Conservation (phyloP, 2,888 invertebrate genomes). For the Isoperla grammatica region DNA sequence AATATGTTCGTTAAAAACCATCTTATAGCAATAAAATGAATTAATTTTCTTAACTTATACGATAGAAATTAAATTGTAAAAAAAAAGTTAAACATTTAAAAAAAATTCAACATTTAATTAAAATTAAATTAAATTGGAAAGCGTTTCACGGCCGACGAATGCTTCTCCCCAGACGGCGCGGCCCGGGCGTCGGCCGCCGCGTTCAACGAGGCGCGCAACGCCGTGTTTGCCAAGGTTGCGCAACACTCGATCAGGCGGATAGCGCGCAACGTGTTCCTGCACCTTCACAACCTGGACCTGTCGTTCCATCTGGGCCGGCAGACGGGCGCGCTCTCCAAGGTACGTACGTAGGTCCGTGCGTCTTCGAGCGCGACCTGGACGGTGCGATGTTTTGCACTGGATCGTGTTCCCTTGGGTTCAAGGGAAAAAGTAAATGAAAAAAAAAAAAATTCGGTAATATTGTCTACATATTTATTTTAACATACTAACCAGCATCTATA, state of each 20-base stretch:
- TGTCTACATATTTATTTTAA: no score
- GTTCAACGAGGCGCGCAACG: conserved; percentile 95
- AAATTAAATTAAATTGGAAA: not conserved
- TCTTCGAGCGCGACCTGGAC: not conserved
- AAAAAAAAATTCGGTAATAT: no score
- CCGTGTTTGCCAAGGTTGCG: conserved; percentile 95
- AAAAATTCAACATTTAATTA: not conserved
- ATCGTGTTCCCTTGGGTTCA: no score
- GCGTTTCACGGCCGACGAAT: no score
- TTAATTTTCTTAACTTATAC: no score
- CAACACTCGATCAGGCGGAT: conserved; percentile 94
- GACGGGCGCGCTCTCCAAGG: conserved; percentile 92
- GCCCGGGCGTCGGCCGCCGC: conserved; percentile 86
- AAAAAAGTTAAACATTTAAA: no score
- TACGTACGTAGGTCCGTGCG: conserved; percentile 38
- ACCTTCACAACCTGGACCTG: conserved; percentile 91
- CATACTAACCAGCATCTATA: no score
- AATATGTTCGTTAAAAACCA: no score
- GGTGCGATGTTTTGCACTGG: not conserved
- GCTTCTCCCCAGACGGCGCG: conserved; percentile 82
- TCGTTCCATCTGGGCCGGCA: conserved; percentile 90
- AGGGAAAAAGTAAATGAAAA: no score
- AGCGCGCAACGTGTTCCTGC: conserved; percentile 91
- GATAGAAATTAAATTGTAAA: no score
- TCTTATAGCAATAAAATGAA: no score